Conservation (phyloP, 2,888 invertebrate species). For the Auanema sp. region DNA sequence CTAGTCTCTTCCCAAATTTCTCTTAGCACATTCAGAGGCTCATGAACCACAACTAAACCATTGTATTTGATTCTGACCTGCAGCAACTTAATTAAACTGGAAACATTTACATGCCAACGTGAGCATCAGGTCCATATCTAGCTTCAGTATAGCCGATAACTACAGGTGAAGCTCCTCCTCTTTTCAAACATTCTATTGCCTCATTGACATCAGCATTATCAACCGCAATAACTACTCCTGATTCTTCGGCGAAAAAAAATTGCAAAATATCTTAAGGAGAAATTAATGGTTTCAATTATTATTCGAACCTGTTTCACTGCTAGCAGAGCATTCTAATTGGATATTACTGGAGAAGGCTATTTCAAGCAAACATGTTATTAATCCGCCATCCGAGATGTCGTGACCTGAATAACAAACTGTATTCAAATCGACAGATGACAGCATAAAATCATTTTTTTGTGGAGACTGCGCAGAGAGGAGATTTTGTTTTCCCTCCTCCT, state of each 20-base stretch:
- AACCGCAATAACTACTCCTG: slow-evolving; percentile 66
- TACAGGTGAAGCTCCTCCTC: slow-evolving; percentile 49
- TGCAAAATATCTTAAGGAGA: slow-evolving; percentile 1
- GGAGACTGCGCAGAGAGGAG: slow-evolving; percentile 11
- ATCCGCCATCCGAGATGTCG: slow-evolving; percentile 94
- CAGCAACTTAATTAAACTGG: background rate
- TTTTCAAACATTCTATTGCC: slow-evolving; percentile 26
- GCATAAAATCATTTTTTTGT: background rate
- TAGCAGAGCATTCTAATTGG: slow-evolving; percentile 44
- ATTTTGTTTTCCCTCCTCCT: slow-evolving; percentile 1
- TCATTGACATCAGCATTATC: slow-evolving; percentile 40
- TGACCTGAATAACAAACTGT: slow-evolving; percentile 76
- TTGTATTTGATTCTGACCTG: slow-evolving; percentile 72
- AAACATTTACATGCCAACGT: slow-evolving; percentile 20
- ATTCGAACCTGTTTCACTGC: slow-evolving; percentile 16
- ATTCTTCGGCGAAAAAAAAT: slow-evolving; percentile 66
- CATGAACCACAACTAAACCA: slow-evolving; percentile 72
- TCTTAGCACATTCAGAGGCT: slow-evolving; percentile 74
- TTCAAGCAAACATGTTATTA: slow-evolving; percentile 85
- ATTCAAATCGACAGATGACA: background rate
- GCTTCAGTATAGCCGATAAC: slow-evolving; percentile 59
- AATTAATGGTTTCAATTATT: background rate
- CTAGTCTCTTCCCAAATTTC: slow-evolving; percentile 94
- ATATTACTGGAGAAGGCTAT: slow-evolving; percentile 90
- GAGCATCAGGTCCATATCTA: slow-evolving; percentile 47